Base-by-base conservation (phyloP, 2,888 invertebrate genomes). In the Linyphia triangularis region DNA sequence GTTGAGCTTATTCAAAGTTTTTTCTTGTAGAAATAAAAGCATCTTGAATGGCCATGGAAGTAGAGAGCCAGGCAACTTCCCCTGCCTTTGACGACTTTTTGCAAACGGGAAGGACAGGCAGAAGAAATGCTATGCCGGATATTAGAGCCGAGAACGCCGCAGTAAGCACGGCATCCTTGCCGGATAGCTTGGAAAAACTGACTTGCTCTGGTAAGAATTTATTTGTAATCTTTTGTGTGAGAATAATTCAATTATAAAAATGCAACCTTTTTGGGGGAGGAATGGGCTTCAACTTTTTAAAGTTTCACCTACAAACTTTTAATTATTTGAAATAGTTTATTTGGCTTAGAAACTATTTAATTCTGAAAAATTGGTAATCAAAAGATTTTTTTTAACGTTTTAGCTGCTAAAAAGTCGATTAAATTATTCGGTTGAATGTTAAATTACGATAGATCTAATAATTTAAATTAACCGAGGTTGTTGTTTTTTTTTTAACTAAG, bases 71-170 rank as follows among this genome's bases (percentile, higher is more conserved):
- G 40, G 85, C 89, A 19, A 85, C 85, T 51, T 81, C 85, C 26
- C 85, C 86, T 51, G 89, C 86, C 30, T 86, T 91, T 37, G 95
- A 95, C 92, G 96, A 97, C 92, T 97, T 97, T 93, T 94, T 96
- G 89, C 95, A 96, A 91, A 96, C 96, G 0, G 97, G 97, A 3
- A 94, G 97, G 90, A 97, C 97, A 40, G 97, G 97, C 22, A 94
- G 97, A 81, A 94, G 97, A 90, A 98, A 98, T 93, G 97, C 97
- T 70, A 94, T 98, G 94, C 96, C 97, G 0, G 96, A 97, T 92
- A 96, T 97, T 91, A 93, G 95, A 77, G 95, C 95, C 91, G 95
- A 96, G 91, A 95, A 95, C 40, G 94, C 95, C 90, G 94, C 95
- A 90, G 95, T 95, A 85, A 88, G 91, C 13, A 96, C 96, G 2